These are phyloP conservation scores for Anoplophora glabripennis DNA, from an alignment of 1,140 invertebrate genomes.

Conservation along the genomic window DNA sequence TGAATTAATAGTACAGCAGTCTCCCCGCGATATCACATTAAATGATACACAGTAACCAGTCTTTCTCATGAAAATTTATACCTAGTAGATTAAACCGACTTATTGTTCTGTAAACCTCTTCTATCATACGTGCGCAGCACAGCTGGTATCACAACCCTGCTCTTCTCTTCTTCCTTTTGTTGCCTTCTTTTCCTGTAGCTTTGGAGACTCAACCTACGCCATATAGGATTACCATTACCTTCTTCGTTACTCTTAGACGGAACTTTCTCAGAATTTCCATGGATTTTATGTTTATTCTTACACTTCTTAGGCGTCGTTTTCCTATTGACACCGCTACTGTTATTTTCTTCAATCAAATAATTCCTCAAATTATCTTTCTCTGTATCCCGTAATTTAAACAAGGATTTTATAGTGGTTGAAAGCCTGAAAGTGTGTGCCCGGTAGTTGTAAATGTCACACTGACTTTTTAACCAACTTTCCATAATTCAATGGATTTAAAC, in stretches of 20 bases:
- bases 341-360: slow-evolving; percentile 3
- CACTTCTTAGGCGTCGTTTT: background rate
- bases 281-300: background rate
- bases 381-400: slow-evolving; percentile 1
- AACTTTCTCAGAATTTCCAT: background rate
- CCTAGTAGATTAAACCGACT: too few relatives aligned
- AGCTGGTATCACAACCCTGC: slow-evolving; percentile 26
- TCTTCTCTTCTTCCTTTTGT: slow-evolving; percentile 27
- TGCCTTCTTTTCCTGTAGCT: slow-evolving; percentile 27
- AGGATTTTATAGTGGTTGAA: slow-evolving; percentile 8
- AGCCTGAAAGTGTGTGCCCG: slow-evolving; percentile 6
- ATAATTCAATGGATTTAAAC: background rate
- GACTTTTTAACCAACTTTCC: slow-evolving; percentile 21
- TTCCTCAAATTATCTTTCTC: slow-evolving; percentile 5
- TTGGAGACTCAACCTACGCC: slow-evolving; percentile 27
- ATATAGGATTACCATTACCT: slow-evolving; percentile 19
- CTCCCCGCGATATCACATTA: too few relatives aligned
- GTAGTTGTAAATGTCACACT: slow-evolving; percentile 12
- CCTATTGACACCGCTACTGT: background rate
- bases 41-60: too few relatives aligned
- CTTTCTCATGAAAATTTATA: too few relatives aligned
- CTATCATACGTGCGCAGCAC: slow-evolving; percentile 37
- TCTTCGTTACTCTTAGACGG: background rate
- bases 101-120: background rate
- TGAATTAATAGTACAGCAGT: too few relatives aligned